Evolutionary conservation across 2,113 vertebrate genomes (phyloP).

Genomic region (Abramis brama): DNA sequence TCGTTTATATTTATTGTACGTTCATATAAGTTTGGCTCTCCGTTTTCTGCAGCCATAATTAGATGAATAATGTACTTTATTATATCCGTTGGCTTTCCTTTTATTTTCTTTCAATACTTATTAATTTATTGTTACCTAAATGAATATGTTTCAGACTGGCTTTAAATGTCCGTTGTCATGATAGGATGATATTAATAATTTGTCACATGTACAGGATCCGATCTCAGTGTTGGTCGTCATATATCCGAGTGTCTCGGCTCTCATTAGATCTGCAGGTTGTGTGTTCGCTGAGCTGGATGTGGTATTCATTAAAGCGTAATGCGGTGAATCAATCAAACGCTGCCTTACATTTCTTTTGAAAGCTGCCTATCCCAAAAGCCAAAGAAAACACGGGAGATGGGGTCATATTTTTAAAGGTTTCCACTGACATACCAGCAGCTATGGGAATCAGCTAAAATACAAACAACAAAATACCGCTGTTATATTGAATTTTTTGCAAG

Average conservation of each 20-base stretch:
- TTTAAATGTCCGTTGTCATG: background rate
- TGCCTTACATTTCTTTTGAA: conserved; percentile 67
- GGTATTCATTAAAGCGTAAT: conserved; percentile 66
- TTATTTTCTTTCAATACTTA: background rate
- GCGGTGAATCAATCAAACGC: conserved; percentile 62
- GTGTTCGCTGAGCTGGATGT: conserved; percentile 49
- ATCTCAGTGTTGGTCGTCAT: background rate
- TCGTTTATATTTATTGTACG: background rate
- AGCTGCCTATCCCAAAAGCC: conserved; percentile 66
- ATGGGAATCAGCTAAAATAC: conserved; percentile 65
- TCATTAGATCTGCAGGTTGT: conserved; percentile 32
- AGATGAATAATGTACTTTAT: background rate
- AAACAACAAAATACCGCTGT: conserved; percentile 67
- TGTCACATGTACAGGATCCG: background rate
- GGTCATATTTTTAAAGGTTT: conserved; percentile 73
- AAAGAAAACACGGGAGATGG: conserved; percentile 67
- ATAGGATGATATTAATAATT: background rate
- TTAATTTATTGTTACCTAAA: background rate
- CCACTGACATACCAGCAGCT: conserved; percentile 67
- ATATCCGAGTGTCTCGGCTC: background rate
- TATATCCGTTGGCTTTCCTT: background rate
- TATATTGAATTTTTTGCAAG: conserved; percentile 54
- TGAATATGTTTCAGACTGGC: background rate
- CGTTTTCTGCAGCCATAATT: background rate
- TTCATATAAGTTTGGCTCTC: background rate